These are phyloP conservation scores for Drosophila silvestris DNA, from an alignment of 2,888 invertebrate genomes.

Conservation along the genomic window DNA sequence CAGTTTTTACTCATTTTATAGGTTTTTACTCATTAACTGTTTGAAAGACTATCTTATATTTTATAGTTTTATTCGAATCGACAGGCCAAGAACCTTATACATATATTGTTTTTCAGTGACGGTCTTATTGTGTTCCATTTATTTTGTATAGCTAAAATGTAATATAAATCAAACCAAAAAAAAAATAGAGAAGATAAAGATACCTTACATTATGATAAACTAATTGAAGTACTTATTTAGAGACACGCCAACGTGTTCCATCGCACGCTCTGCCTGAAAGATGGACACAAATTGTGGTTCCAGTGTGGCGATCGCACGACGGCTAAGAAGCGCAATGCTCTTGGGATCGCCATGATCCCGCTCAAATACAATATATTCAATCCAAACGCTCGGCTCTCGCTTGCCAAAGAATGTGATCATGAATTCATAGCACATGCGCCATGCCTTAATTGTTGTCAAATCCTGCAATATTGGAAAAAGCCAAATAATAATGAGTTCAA, in stretches of 20 bases:
- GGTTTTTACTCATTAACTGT: neutral
- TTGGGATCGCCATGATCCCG: slow-evolving; percentile 87
- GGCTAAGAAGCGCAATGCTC: slow-evolving; percentile 87
- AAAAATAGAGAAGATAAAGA: neutral
- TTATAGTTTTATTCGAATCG: neutral
- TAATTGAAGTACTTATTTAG: slow-evolving; percentile 35
- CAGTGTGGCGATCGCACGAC: slow-evolving; percentile 88
- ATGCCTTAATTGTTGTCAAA: slow-evolving; percentile 85
- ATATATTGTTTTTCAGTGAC: neutral
- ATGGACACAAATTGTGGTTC: slow-evolving; percentile 76
- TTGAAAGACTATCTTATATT: neutral
- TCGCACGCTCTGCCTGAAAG: slow-evolving; percentile 62
- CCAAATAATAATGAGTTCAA: slow-evolving; percentile 72
- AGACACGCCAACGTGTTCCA: slow-evolving; percentile 56
- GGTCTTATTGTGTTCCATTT: neutral
- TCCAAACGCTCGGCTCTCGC: slow-evolving; percentile 89
- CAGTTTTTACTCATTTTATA: neutral
- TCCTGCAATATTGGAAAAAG: slow-evolving; percentile 51
- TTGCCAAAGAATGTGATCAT: slow-evolving; percentile 89
- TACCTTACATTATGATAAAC: neutral
- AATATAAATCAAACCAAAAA: neutral
- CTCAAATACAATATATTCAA: slow-evolving; percentile 90
- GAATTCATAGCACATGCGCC: slow-evolving; percentile 88
- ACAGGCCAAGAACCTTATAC: neutral
- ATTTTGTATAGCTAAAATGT: neutral